Percentiles rank a stretch among this genome's conserved stretches.
Conservation (phyloP, 2,113 vertebrate species). For the Hylia prasina region DNA sequence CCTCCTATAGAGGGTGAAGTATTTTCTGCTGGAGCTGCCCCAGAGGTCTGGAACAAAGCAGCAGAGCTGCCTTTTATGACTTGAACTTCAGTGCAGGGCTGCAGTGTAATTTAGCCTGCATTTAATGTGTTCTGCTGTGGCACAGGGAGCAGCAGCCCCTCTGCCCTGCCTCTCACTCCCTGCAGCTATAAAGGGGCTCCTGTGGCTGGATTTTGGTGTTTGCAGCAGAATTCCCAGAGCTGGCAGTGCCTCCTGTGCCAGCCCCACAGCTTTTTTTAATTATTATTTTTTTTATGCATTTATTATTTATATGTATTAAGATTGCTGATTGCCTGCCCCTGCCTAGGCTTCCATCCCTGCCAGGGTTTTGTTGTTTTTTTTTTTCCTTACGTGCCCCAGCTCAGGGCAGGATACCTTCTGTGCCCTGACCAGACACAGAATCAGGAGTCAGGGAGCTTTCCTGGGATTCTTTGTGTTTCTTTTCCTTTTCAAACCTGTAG, state of each 20-base stretch:
- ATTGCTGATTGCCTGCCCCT: not conserved
- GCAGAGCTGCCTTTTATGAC: not conserved
- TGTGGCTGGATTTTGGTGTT: not conserved
- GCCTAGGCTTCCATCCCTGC: not conserved
- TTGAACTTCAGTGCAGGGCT: not conserved
- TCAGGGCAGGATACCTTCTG: rapidly evolving
- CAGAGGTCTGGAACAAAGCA: not conserved
- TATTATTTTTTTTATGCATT: too few relatives aligned
- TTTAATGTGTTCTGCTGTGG: not conserved
- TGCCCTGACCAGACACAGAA: not conserved
- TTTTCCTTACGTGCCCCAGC: not conserved
- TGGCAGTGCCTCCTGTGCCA: not conserved
- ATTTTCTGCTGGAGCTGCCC: not conserved
- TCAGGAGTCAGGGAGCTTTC: not conserved
- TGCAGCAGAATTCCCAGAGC: not conserved
- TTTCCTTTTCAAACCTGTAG: not conserved
- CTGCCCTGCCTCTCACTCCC: not conserved
- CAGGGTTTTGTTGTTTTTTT: too few relatives aligned
- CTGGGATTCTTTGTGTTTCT: not conserved
- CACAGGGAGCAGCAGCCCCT: not conserved
- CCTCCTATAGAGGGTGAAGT: not conserved
- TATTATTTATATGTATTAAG: too few relatives aligned
- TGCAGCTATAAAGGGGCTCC: not conserved
- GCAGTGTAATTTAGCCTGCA: not conserved
- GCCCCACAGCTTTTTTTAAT: not conserved